These are phyloP conservation scores for Drosophila nigritarsus DNA, from an alignment of 2,888 invertebrate species.

Conservation along the genomic window DNA sequence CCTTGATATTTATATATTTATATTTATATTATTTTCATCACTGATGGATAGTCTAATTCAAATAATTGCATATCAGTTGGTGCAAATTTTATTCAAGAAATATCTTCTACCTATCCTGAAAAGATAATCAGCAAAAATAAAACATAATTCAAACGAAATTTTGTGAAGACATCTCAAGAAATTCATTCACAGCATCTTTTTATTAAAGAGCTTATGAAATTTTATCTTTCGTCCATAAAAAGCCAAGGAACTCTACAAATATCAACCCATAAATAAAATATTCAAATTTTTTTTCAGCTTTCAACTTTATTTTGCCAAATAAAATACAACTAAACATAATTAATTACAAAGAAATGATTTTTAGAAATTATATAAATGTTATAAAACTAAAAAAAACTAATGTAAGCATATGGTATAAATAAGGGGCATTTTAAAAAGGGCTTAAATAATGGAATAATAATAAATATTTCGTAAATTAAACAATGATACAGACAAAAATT, in stretches of 20 bases:
- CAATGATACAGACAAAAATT: conserved; percentile 47
- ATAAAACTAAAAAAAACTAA: conserved; percentile 34
- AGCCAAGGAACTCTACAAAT: not conserved
- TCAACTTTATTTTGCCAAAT: conserved; percentile 68
- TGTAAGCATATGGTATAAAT: conserved; percentile 25
- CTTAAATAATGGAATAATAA: conserved; percentile 42
- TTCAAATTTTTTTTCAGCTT: conserved; percentile 50
- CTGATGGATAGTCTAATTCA: not conserved
- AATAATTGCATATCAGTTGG: not conserved
- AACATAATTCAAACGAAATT: not conserved
- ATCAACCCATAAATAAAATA: conserved; percentile 4
- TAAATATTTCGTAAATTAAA: conserved; percentile 38
- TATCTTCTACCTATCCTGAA: not conserved
- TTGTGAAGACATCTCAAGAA: not conserved
- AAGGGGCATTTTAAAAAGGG: conserved; percentile 9
- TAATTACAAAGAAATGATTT: conserved; percentile 50
- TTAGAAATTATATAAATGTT: conserved; percentile 43
- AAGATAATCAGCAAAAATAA: not conserved
- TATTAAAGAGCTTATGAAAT: not conserved
- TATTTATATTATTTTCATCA: not conserved
- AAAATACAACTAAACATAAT: conserved; percentile 39
- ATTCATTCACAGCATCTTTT: not conserved
- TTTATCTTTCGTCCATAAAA: not conserved
- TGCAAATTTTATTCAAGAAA: not conserved
- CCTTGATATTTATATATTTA: conserved; percentile 37